phyloP scores from a whole-genome alignment of 2,888 invertebrate genomes.

The Rhagium mordax region DNA sequence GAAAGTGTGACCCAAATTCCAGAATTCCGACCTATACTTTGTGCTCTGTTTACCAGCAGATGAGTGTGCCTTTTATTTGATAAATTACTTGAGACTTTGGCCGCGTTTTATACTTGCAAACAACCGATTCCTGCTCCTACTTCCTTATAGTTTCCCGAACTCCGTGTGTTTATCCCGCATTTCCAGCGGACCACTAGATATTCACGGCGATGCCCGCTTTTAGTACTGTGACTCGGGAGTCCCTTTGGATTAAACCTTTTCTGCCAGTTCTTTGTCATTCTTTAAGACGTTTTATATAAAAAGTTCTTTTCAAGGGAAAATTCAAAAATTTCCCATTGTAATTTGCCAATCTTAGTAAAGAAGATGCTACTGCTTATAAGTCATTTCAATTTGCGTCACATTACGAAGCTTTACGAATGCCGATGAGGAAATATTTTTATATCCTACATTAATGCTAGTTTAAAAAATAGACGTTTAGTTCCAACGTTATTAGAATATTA shows the following conservation, averaged over 20 bases:
- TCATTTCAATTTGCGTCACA: not conserved
- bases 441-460: no score
- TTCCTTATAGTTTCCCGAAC: constrained; percentile 10
- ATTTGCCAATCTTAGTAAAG: not conserved
- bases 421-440: not conserved
- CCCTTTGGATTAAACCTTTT: constrained; percentile 7
- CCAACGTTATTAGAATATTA: no score
- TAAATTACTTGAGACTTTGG: constrained; percentile 34
- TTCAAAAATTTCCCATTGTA: not conserved
- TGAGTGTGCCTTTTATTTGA: constrained; percentile 35
- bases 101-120: constrained; percentile 37
- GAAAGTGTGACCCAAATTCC: constrained; percentile 31
- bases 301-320: not conserved
- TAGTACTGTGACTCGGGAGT: constrained; percentile 7
- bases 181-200: constrained; percentile 12
- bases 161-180: not conserved
- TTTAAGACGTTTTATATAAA: constrained; percentile 7
- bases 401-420: not conserved
- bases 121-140: constrained; percentile 19
- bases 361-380: not conserved
- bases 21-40: constrained; percentile 25
- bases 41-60: constrained; percentile 34
- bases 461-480: no score
- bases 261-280: not conserved
- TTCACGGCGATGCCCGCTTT: not conserved